Conservation (phyloP, 2,888 invertebrate species). For the Hyalella azteca region DNA sequence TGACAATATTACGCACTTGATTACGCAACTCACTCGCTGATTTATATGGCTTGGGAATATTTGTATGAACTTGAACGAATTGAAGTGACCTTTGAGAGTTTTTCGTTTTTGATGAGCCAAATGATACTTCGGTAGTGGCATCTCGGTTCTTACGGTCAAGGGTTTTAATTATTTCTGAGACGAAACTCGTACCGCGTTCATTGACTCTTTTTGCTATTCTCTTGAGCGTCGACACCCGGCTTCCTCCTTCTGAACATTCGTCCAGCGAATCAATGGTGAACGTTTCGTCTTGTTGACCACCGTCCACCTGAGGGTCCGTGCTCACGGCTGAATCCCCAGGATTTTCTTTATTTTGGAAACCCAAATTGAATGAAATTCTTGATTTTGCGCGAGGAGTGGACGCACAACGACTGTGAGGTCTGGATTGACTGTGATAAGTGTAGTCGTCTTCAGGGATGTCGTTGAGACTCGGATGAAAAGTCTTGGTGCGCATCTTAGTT, state of each 20-base stretch:
- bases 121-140: background rate
- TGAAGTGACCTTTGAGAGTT: conserved; percentile 13
- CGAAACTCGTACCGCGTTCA: conserved; percentile 51
- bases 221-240: conserved; percentile 47
- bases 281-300: conserved; percentile 8
- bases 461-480: conserved; percentile 77
- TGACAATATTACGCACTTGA: conserved; percentile 41
- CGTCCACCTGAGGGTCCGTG: background rate
- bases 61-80: conserved; percentile 41
- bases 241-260: conserved; percentile 38
- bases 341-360: background rate
- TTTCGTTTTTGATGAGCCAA: background rate
- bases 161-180: conserved; percentile 53
- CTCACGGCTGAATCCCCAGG: background rate
- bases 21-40: background rate
- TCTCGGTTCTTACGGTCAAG: conserved; percentile 48
- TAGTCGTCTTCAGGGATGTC: conserved; percentile 76
- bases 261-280: conserved; percentile 16
- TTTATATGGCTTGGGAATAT: background rate
- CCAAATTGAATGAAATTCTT: background rate
- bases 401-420: conserved; percentile 32
- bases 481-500: conserved; percentile 82
- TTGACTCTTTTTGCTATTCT: conserved; percentile 47
- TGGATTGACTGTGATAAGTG: conserved; percentile 29
- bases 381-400: background rate